phyloP scores from a whole-genome alignment of 2,888 invertebrate species.

The Oligia fasciuncula region DNA sequence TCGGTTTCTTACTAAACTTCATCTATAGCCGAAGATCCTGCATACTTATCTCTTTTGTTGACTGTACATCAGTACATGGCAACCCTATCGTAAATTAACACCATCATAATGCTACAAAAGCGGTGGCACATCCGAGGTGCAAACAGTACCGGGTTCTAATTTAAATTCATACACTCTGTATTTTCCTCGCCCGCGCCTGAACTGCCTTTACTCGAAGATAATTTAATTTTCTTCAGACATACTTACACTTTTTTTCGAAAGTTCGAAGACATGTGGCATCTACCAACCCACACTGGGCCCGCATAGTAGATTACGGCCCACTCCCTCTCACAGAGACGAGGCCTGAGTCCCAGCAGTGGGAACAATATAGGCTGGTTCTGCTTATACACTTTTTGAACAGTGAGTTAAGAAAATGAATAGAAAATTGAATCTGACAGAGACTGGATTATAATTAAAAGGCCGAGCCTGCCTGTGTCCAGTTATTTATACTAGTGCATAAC shows the following conservation, averaged over 20 bases:
- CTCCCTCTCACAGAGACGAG: too few relatives aligned
- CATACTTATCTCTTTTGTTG: too few relatives aligned
- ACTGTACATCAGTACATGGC: neutral
- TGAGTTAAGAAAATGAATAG: conserved; percentile 41
- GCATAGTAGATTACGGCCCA: too few relatives aligned
- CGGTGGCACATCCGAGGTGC: conserved; percentile 40
- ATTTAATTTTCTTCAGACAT: conserved; percentile 60
- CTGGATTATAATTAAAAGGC: neutral
- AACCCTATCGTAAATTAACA: conserved; percentile 63
- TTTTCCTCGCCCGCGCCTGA: conserved; percentile 52
- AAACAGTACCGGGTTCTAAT: conserved; percentile 55
- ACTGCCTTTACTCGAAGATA: conserved; percentile 51
- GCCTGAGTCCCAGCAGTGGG: too few relatives aligned
- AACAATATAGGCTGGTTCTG: too few relatives aligned
- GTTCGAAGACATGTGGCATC: neutral
- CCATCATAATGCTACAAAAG: conserved; percentile 46
- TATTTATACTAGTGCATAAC: neutral
- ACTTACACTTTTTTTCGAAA: conserved; percentile 35
- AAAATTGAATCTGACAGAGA: neutral
- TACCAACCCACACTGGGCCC: too few relatives aligned
- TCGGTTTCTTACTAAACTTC: too few relatives aligned
- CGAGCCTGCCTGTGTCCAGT: neutral
- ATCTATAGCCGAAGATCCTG: too few relatives aligned
- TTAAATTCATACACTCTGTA: conserved; percentile 65
- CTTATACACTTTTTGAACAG: conserved; percentile 25